Evolutionary conservation across 2,797 vertebrate species (phyloP), one percentile per base, ranked within the genome.

Genomic region (Trematomus bernacchii): DNA sequence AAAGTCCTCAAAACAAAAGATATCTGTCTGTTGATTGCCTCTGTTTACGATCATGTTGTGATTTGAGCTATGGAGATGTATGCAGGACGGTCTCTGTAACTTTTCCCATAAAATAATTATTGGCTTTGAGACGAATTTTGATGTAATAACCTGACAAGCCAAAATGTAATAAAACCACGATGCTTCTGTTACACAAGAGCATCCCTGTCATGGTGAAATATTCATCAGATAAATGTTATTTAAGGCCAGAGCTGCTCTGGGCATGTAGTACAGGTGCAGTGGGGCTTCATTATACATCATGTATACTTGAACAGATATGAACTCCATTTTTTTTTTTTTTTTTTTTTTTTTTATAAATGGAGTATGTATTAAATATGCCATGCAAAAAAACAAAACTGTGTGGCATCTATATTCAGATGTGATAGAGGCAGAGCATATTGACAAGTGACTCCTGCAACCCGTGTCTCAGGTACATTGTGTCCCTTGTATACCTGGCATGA

Each of bases 151-250:
- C 37, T 66, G 47, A 85, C 75, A 84, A 83, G 63, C 23, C 71
- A 57, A 69, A 63, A 64, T 40, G 58, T 78, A 76, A 88, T 87
- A 66, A 76, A 89, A 37, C 58, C 58, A 12, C 54, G n/a, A 10
- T 44, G 66, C 62, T 59, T 71, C 69, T 43, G 75, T 50, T 60
- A 57, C 72, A 83, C 77, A 70, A 51, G 42, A 77, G 60, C 79
- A 72, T 78, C 60, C 16, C 65, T 78, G 72, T 84, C 65, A 72
- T 13, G 19, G 51, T 85, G 60, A 91, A 85, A 86, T 88, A 87
- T 88, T 87, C 73, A 87, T 82, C 78, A 88, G 65, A 80, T 73
- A 68, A 81, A 79, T 79, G 67, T 78, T 79, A 74, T 87, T 78
- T 83, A 76, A 85, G 82, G 70, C 53, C 79, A 78, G 30, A 72